These are phyloP conservation scores for Cryptocheilus praepositus DNA, from an alignment of 2,888 invertebrate genomes.

Conservation along the genomic window DNA sequence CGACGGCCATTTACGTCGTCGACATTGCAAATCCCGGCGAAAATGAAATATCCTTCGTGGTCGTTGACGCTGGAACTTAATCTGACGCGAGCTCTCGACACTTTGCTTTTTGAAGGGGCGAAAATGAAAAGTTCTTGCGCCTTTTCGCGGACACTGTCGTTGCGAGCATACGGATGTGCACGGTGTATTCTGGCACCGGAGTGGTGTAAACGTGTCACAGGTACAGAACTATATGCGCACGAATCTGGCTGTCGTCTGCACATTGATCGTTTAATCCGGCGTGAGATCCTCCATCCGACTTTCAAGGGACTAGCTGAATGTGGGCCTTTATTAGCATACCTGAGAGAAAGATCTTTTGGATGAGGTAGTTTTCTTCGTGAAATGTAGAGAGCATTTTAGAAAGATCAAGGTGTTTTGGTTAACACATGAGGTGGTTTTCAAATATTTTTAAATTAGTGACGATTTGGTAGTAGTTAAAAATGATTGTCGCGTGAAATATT, in stretches of 20 bases:
- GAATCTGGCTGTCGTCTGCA: slow-evolving; percentile 1
- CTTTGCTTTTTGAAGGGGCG: neutral
- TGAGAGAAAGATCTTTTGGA: neutral
- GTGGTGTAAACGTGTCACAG: neutral
- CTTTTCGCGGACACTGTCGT: neutral
- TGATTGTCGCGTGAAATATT: too few species aligned
- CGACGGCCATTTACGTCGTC: too few species aligned
- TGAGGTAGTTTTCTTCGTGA: too few species aligned
- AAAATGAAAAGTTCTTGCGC: slow-evolving; percentile 2
- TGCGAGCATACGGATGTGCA: neutral
- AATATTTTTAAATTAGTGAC: too few species aligned
- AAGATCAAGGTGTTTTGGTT: too few species aligned
- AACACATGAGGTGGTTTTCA: too few species aligned
- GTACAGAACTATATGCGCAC: neutral
- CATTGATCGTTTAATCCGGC: slow-evolving; percentile 5
- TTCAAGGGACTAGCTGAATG: neutral
- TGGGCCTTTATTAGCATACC: slow-evolving; percentile 16
- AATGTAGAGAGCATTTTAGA: too few species aligned
- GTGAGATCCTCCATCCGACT: slow-evolving; percentile 7
- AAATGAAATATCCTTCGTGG: too few species aligned
- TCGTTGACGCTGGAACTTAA: too few species aligned
- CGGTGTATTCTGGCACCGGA: neutral
- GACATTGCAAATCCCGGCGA: too few species aligned
- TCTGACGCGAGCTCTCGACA: too few species aligned
- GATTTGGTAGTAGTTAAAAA: too few species aligned